Conservation (phyloP, 1,140 invertebrate genomes). For the Ditylenchus dipsaci region DNA sequence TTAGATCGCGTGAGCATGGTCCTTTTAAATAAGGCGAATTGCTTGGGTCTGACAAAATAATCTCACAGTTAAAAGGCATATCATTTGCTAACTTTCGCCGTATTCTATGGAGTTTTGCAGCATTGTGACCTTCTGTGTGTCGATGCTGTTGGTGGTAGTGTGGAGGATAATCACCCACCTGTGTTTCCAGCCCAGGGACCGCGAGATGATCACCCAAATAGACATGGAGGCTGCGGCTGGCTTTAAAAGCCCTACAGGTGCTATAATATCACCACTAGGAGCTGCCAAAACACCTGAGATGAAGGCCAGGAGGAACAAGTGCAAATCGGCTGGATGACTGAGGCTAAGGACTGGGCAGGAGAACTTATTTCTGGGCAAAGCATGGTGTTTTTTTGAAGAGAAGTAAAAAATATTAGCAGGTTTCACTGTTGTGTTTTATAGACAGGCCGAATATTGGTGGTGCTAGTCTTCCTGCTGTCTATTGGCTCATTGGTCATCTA, state of each 20-base stretch:
- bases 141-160: slow-evolving; percentile 58
- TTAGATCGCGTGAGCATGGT: too few species aligned
- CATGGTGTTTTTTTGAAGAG: slow-evolving; percentile 62
- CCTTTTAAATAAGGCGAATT: too few species aligned
- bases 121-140: slow-evolving; percentile 59
- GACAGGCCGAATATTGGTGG: slow-evolving; percentile 95
- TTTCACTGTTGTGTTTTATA: not conserved
- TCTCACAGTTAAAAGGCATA: too few species aligned
- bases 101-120: too few species aligned
- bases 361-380: slow-evolving; percentile 99
- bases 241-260: not conserved
- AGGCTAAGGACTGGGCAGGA: slow-evolving; percentile 90
- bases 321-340: slow-evolving; percentile 68
- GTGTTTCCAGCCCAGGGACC: slow-evolving; percentile 54
- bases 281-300: slow-evolving; percentile 5
- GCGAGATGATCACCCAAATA: slow-evolving; percentile 24
- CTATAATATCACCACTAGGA: not conserved
- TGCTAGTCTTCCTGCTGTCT: slow-evolving; percentile 97
- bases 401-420: too few species aligned
- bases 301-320: slow-evolving; percentile 51
- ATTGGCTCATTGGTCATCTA: slow-evolving; percentile 99
- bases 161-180: slow-evolving; percentile 57
- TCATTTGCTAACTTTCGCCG: too few species aligned
- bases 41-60: too few species aligned
- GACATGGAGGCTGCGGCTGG: slow-evolving; percentile 1